A percentile compares a stretch with the other conserved stretches of the same genome.
Conservation (phyloP, 2,113 vertebrate species). For the Pteruthius melanotis region DNA sequence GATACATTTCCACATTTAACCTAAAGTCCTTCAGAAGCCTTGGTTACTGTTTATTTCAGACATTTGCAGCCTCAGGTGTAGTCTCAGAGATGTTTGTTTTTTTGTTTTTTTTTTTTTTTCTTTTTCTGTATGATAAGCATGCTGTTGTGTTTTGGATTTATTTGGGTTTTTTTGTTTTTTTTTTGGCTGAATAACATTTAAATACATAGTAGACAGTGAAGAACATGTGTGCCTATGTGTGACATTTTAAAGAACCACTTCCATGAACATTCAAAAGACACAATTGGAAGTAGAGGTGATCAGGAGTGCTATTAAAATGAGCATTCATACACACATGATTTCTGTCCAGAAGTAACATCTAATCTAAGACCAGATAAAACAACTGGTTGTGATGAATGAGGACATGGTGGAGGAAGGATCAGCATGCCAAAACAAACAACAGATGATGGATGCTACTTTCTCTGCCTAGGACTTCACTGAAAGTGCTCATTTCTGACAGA, state of each 20-base stretch:
- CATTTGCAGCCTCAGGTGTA: not conserved
- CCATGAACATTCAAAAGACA: not conserved
- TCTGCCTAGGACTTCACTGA: not conserved
- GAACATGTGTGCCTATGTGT: not conserved
- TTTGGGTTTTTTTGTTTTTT: not conserved
- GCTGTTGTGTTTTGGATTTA: not conserved
- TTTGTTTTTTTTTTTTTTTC: not conserved
- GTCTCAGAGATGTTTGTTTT: not conserved
- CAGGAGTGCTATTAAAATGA: not conserved
- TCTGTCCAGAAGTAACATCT: not conserved
- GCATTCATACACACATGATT: not conserved
- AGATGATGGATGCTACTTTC: not conserved
- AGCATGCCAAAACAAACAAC: not conserved
- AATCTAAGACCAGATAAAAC: not conserved
- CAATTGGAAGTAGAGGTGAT: not conserved
- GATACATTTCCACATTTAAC: not conserved
- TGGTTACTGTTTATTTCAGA: not conserved
- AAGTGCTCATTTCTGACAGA: not conserved
- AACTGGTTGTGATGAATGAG: not conserved
- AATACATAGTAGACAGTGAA: not conserved
- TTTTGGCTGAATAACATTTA: not conserved
- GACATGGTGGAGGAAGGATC: not conserved
- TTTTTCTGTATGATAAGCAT: fast-evolving
- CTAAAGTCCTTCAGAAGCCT: not conserved
- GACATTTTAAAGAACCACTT: not conserved